phyloP scores from a whole-genome alignment of 2,797 vertebrate species.

The Paedocypris micromegethes region DNA sequence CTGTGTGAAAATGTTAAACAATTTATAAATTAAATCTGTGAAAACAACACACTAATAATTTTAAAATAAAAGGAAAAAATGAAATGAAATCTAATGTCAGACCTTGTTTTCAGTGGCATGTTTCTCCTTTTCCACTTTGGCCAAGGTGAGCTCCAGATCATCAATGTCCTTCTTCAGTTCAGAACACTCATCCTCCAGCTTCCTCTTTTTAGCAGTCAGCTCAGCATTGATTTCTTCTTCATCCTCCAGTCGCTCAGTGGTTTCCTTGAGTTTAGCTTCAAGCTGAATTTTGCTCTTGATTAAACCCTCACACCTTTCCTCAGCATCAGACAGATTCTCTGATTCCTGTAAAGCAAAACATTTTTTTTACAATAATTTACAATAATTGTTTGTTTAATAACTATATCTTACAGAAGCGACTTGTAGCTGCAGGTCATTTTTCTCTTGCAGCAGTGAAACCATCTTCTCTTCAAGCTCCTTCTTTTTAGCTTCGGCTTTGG shows the following conservation, averaged over 20 bases:
- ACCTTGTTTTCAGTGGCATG: slow-evolving; percentile 88
- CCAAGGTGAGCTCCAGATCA: slow-evolving; percentile 80
- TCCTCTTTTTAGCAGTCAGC: slow-evolving; percentile 77
- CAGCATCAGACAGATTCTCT: slow-evolving; percentile 77
- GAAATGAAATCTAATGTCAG: neutral
- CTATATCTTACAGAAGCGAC: slow-evolving; percentile 76
- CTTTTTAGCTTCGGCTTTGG: slow-evolving; percentile 74
- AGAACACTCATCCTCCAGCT: slow-evolving; percentile 81
- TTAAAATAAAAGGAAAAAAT: neutral
- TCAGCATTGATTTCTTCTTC: slow-evolving; percentile 80
- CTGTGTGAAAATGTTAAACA: slow-evolving; percentile 38
- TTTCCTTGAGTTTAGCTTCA: slow-evolving; percentile 81
- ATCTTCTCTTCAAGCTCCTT: slow-evolving; percentile 87
- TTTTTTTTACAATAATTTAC: neutral
- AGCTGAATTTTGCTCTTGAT: slow-evolving; percentile 84
- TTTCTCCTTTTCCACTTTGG: slow-evolving; percentile 85
- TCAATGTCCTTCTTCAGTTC: slow-evolving; percentile 87
- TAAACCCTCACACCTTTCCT: slow-evolving; percentile 84
- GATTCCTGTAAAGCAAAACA: slow-evolving; percentile 61
- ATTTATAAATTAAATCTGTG: neutral
- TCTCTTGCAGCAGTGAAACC: slow-evolving; percentile 80
- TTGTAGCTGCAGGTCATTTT: slow-evolving; percentile 83
- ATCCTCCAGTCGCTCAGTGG: slow-evolving; percentile 76
- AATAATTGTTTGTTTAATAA: too few relatives aligned
- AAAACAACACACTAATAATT: neutral